Evolutionary conservation across 2,888 invertebrate species (phyloP).

Genomic region (Rhimphoctona megacephalus): DNA sequence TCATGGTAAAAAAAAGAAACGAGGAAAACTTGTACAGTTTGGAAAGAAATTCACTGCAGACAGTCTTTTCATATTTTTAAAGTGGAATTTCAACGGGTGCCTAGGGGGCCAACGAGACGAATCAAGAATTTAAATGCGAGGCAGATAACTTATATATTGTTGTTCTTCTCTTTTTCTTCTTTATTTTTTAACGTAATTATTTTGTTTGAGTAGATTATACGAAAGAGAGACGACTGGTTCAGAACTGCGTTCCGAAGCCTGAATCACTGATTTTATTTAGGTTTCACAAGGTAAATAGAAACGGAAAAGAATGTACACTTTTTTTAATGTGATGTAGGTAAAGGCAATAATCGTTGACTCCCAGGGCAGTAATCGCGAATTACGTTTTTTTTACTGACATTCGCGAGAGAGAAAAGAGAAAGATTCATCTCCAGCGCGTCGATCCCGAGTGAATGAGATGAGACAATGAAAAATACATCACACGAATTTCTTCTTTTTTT

Average conservation of each 20-base stretch:
- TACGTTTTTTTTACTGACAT: conserved; percentile 32
- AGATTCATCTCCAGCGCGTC: conserved; percentile 39
- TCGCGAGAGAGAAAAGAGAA: conserved; percentile 20
- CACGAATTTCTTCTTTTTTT: conserved; percentile 36
- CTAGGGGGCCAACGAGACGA: conserved; percentile 65
- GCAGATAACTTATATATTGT: conserved; percentile 66
- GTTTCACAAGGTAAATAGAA: conserved; percentile 8
- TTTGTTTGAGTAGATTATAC: conserved; percentile 59
- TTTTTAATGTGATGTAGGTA: not conserved
- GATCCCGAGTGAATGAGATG: conserved; percentile 35
- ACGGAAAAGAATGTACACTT: not conserved
- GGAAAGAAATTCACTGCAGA: conserved; percentile 73
- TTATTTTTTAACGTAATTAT: conserved; percentile 31
- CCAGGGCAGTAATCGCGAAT: conserved; percentile 46
- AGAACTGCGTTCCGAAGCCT: conserved; percentile 32
- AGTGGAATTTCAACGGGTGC: conserved; percentile 65
- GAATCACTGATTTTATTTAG: conserved; percentile 27
- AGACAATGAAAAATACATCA: conserved; percentile 47
- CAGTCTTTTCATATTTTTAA: conserved; percentile 69
- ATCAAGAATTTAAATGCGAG: conserved; percentile 52
- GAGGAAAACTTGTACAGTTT: conserved; percentile 77
- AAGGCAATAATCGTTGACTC: conserved; percentile 56
- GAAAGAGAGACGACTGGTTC: conserved; percentile 63
- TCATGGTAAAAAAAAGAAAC: conserved; percentile 27
- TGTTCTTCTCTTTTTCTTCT: conserved; percentile 55